Evolutionary conservation across 2,797 vertebrate species (phyloP).

Genomic region (Leuciscus waleckii): DNA sequence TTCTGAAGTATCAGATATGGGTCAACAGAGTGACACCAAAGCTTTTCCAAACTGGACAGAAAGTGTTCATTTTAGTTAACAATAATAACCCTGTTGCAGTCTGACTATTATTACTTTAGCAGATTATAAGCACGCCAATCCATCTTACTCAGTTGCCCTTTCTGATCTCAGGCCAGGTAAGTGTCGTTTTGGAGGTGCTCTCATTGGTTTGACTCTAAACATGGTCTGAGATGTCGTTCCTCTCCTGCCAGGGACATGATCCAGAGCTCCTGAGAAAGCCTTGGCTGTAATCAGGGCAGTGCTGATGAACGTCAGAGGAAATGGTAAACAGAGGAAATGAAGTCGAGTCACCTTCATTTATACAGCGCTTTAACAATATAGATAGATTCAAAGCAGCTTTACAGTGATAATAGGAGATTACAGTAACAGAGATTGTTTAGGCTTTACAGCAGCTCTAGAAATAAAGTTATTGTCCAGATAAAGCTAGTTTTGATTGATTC

Average conservation of each 20-base stretch:
- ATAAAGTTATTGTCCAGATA: no score
- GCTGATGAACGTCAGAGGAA: constrained; percentile 42
- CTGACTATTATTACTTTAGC: not conserved
- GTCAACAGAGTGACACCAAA: constrained; percentile 38
- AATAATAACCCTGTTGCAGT: not conserved
- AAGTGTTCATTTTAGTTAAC: not conserved
- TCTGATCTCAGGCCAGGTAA: not conserved
- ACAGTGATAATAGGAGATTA: no score
- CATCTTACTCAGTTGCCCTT: not conserved
- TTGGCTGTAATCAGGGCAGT: constrained; percentile 48
- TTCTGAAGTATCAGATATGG: constrained; percentile 64
- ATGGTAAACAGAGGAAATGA: constrained; percentile 76
- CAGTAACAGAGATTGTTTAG: no score
- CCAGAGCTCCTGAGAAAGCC: constrained; percentile 53
- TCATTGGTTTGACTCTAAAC: constrained; percentile 20
- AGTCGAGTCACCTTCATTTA: no score
- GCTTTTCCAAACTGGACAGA: not conserved
- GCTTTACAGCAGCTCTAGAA: no score
- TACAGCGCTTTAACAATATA: no score
- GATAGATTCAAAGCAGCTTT: no score
- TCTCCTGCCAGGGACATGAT: constrained; percentile 58
- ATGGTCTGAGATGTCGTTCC: constrained; percentile 58
- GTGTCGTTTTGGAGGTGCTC: not conserved
- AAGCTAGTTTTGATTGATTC: no score
- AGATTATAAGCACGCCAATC: not conserved